A percentile compares a stretch with the other conserved stretches of the same genome.
Conservation (phyloP, 2,888 invertebrate genomes). For the Sinelater perroti region DNA sequence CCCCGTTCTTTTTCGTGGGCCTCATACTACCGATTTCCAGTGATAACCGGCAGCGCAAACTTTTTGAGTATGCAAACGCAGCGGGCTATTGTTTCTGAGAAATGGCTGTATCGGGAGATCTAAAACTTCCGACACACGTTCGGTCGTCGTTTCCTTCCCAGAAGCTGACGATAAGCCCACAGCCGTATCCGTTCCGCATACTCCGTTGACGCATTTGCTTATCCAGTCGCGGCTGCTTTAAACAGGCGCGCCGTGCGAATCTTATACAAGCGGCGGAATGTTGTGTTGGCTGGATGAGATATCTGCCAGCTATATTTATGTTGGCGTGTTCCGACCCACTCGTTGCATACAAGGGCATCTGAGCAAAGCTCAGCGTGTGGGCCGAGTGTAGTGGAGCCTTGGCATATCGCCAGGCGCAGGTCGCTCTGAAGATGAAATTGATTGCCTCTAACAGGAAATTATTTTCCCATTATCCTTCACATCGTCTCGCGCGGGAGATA, state of each 20-base stretch:
- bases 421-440: slow-evolving; percentile 33
- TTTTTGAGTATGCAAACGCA: slow-evolving; percentile 9
- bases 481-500: too few relatives aligned
- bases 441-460: slow-evolving; percentile 32
- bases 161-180: slow-evolving; percentile 37
- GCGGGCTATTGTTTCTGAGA: slow-evolving; percentile 32
- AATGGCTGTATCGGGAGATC: slow-evolving; percentile 38
- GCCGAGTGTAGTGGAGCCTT: slow-evolving; percentile 36
- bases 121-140: slow-evolving; percentile 41
- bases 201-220: slow-evolving; percentile 29
- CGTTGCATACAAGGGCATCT: slow-evolving; percentile 49
- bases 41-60: too few relatives aligned
- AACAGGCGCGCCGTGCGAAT: slow-evolving; percentile 33
- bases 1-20: too few relatives aligned
- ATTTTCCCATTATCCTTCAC: slow-evolving; percentile 20
- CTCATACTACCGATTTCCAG: too few relatives aligned
- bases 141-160: slow-evolving; percentile 40
- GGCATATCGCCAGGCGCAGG: slow-evolving; percentile 36
- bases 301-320: slow-evolving; percentile 49
- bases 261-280: slow-evolving; percentile 40
- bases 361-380: slow-evolving; percentile 47
- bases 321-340: slow-evolving; percentile 49
- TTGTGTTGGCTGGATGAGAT: slow-evolving; percentile 47
- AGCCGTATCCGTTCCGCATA: slow-evolving; percentile 38
- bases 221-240: slow-evolving; percentile 21